Conservation (phyloP, 30 jellyfish, hydroid and myxozoan genomes). For the Cassiopea andromeda region DNA sequence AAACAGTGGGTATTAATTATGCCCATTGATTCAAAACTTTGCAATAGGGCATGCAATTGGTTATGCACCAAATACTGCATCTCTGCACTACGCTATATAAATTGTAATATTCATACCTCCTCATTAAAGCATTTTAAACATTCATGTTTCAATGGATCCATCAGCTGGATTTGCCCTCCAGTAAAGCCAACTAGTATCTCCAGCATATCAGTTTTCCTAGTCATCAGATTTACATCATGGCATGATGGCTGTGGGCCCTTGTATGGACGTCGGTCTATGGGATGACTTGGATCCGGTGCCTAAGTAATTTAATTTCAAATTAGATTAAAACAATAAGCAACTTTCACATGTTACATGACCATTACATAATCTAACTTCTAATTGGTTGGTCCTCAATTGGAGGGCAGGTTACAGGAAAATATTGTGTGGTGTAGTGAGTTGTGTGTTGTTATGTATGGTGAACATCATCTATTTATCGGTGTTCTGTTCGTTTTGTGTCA, state of each 20-base stretch:
- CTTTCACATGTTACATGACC: not conserved
- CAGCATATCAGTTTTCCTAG: slow-evolving; percentile 75
- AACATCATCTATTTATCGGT: no score
- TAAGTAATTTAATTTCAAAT: slow-evolving; percentile 1
- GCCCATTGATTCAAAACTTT: no score
- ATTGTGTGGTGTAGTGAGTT: no score
- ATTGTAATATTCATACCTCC: slow-evolving; percentile 65
- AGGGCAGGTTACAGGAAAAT: no score
- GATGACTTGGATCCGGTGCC: slow-evolving; percentile 96
- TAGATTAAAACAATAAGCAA: not conserved
- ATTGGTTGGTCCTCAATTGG: no score
- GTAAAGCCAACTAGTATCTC: slow-evolving; percentile 92
- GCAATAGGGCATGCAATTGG: no score
- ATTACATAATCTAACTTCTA: no score
- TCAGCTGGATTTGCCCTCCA: slow-evolving; percentile 95
- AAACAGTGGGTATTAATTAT: no score
- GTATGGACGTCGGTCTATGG: slow-evolving; percentile 92
- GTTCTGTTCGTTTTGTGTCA: no score
- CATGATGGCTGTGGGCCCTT: slow-evolving; percentile 98
- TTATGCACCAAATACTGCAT: not conserved
- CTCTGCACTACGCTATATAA: not conserved
- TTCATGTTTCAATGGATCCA: slow-evolving; percentile 93
- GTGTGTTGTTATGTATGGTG: no score
- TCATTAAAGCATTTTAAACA: slow-evolving; percentile 91
- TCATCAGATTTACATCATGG: slow-evolving; percentile 90